Conservation (phyloP, 2,888 invertebrate species). For the Orgyia antiqua region DNA sequence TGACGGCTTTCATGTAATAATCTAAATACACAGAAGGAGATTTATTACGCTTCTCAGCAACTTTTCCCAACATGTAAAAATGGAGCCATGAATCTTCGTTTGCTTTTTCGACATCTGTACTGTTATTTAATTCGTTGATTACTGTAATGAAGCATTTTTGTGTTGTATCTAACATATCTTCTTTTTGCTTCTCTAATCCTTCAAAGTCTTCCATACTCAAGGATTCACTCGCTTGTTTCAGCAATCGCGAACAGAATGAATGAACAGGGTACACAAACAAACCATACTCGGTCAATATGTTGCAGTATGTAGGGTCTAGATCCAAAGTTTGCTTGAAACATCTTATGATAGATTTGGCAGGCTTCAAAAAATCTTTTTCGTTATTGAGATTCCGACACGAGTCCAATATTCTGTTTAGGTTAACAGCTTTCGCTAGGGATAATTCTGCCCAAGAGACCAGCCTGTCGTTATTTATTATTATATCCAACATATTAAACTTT, state of each 20-base stretch:
- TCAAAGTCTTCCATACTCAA: constrained; percentile 86
- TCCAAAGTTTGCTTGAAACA: constrained; percentile 90
- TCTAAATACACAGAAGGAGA: constrained; percentile 85
- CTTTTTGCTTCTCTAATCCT: constrained; percentile 85
- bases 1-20: constrained; percentile 88
- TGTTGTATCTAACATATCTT: constrained; percentile 87
- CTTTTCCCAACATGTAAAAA: constrained; percentile 97
- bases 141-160: constrained; percentile 87
- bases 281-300: constrained; percentile 94
- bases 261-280: constrained; percentile 93
- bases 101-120: constrained; percentile 71
- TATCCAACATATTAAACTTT: constrained; percentile 89
- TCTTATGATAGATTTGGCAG: constrained; percentile 84
- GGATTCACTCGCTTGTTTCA: constrained; percentile 88
- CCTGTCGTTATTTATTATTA: constrained; percentile 87
- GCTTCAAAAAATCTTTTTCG: constrained; percentile 81
- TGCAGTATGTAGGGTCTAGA: constrained; percentile 84
- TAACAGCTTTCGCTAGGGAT: constrained; percentile 87
- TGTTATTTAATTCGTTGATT: constrained; percentile 78
- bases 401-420: constrained; percentile 88
- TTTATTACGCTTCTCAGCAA: constrained; percentile 90
- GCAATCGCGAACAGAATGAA: constrained; percentile 90
- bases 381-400: constrained; percentile 80
- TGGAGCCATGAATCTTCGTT: constrained; percentile 95
- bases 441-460: constrained; percentile 96